These are phyloP conservation scores for Eciton burchellii DNA, from an alignment of 1,140 invertebrate species.

Conservation along the genomic window DNA sequence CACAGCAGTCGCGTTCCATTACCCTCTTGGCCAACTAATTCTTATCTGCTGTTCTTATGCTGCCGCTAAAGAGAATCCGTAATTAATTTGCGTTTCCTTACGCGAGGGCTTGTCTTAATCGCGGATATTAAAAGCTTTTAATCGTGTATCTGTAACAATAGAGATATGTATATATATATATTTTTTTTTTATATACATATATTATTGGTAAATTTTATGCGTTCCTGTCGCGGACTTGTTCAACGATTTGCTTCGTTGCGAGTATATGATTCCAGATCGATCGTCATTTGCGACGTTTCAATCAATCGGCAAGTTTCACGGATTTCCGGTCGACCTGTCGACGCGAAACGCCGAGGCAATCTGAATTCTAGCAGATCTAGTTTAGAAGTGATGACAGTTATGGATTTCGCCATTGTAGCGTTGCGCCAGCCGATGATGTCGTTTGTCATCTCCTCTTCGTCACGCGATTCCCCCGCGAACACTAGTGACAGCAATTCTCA, in stretches of 20 bases:
- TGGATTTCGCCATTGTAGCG: constrained; percentile 78
- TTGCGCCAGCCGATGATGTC: constrained; percentile 74
- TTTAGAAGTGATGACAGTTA: constrained; percentile 81
- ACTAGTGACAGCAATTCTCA: constrained; percentile 44
- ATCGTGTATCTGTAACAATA: no score
- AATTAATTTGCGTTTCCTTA: constrained; percentile 59
- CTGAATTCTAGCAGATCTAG: constrained; percentile 77
- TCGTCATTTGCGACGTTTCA: constrained; percentile 63
- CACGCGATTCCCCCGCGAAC: constrained; percentile 27
- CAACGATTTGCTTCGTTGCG: constrained; percentile 32
- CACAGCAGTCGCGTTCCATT: constrained; percentile 76
- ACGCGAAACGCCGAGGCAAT: constrained; percentile 66
- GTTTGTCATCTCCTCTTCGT: constrained; percentile 74
- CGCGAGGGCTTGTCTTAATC: constrained; percentile 1
- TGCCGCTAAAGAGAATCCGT: constrained; percentile 54
- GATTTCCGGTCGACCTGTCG: constrained; percentile 74
- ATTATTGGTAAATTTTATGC: not conserved
- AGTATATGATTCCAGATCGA: constrained; percentile 22
- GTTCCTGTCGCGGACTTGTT: no score
- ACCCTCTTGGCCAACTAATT: constrained; percentile 72
- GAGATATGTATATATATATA: no score
- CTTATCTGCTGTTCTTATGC: constrained; percentile 65
- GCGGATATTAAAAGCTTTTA: not conserved
- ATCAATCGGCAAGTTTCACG: constrained; percentile 68
- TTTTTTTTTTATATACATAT: no score